phyloP scores from a whole-genome alignment of 2,797 vertebrate species.

The Anomalospiza imberbis region DNA sequence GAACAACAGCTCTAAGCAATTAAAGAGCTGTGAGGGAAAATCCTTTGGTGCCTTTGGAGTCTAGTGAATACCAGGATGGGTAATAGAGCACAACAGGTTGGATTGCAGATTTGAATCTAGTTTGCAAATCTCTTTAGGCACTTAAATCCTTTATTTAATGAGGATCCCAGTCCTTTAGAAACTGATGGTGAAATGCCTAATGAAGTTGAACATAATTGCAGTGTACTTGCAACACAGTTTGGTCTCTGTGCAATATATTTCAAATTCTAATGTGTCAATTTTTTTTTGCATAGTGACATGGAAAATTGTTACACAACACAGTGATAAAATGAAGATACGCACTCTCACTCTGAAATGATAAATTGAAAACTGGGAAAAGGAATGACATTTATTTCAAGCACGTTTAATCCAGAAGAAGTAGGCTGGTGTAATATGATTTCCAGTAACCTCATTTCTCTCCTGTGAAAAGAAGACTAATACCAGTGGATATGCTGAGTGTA shows the following conservation, averaged over 20 bases:
- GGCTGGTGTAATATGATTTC: constrained; percentile 21
- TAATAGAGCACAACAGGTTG: neutral
- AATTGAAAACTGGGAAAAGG: neutral
- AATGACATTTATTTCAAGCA: constrained; percentile 40
- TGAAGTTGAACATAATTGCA: constrained; percentile 38
- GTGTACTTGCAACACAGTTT: neutral
- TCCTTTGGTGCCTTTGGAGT: neutral
- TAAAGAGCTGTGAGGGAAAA: constrained; percentile 29
- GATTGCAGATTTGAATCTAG: neutral
- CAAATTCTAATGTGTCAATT: neutral
- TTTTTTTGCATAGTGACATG: neutral
- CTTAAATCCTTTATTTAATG: constrained; percentile 40
- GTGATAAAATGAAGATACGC: neutral
- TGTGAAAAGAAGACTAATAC: constrained; percentile 49
- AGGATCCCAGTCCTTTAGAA: neutral
- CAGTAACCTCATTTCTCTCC: constrained; percentile 56
- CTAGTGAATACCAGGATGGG: neutral
- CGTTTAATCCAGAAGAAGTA: constrained; percentile 34
- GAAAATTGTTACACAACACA: neutral
- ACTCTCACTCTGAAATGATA: constrained; percentile 12
- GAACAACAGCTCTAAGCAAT: constrained; percentile 50
- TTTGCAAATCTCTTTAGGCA: constrained; percentile 40
- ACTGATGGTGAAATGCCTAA: neutral
- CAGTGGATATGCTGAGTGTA: constrained; percentile 28
- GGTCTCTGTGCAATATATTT: neutral